phyloP scores from a whole-genome alignment of 2,888 invertebrate species.

The Kuschelorhynchus macadamiae region DNA sequence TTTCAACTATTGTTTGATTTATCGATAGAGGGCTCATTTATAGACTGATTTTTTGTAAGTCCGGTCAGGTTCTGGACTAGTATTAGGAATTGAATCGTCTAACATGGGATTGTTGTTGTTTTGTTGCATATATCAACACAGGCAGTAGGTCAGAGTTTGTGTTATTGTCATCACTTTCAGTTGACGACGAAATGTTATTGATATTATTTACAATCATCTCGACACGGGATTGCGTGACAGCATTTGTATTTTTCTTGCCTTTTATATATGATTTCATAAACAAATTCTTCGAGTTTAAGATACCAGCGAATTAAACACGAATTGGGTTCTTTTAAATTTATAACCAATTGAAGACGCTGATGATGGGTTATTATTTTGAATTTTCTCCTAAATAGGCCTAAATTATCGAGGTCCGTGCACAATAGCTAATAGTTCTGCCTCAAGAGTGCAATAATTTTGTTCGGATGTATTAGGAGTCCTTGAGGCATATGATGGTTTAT shows the following conservation, averaged over 20 bases:
- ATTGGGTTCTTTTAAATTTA: constrained; percentile 23
- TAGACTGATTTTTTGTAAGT: no score
- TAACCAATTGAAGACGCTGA: constrained; percentile 29
- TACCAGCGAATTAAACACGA: constrained; percentile 34
- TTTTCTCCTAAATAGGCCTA: constrained; percentile 41
- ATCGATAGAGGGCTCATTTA: no score
- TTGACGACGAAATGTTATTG: no score
- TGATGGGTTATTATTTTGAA: constrained; percentile 35
- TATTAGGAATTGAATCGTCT: no score
- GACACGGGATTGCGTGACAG: constrained; percentile 30
- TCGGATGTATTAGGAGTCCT: constrained; percentile 35
- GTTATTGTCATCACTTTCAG: no score
- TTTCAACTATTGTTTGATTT: no score
- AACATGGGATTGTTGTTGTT: not conserved
- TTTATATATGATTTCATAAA: constrained; percentile 37
- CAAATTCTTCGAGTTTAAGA: constrained; percentile 34
- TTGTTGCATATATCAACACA: constrained; percentile 3
- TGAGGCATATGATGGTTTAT: constrained; percentile 49
- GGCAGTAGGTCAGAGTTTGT: not conserved
- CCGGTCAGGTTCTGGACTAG: no score
- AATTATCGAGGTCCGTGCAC: constrained; percentile 50
- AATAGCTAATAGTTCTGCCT: constrained; percentile 52
- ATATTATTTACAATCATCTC: no score
- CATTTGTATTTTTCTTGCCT: constrained; percentile 34
- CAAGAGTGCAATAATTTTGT: constrained; percentile 46